Base-by-base conservation (phyloP, 2,797 vertebrate genomes). In the Siniperca obscura region DNA sequence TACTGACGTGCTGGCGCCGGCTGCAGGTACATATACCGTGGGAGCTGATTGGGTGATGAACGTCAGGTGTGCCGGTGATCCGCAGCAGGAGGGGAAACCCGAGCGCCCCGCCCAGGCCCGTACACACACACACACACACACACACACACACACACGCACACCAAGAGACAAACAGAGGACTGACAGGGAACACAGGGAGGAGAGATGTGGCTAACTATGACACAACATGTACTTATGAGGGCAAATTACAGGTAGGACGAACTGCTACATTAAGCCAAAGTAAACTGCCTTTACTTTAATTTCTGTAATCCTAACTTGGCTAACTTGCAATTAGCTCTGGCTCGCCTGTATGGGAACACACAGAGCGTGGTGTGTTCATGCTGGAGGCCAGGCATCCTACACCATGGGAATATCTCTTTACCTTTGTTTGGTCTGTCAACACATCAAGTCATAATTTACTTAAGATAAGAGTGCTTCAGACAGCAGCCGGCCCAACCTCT, bases 391-490 rank as follows among this genome's bases (percentile, higher is more conserved):
- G 79, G 69, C 80, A 93, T 88, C 76, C 81, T 71, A 94, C 90
- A 94, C 94, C 89, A 88, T 94, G 92, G 87, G 91, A 94, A 93
- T 48, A 65, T 77, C 82, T 80, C 67, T 65, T 64, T 67, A 87
- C 85, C 86, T 87, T 93, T 94, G 93, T 94, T 73, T 90, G 64
- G 46, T 76, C 86, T 87, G 89, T 91, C 90, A 91, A 91, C 90
- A 91, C 67, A 84, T 91, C 86, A 70, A 87, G 87, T 92, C 88
- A 92, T 92, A 76, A 94, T 89, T 93, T 91, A 94, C 86, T 91
- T 85, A 88, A 86, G 70, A 91, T 85, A 91, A 81, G 62, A 75
- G 65, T 7, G 48, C 8, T 34, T 65, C 70, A 86, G 80, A 86
- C 78, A 84, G 76, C 76, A 74, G 64, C 34, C 17, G 3, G 25